These are phyloP conservation scores for Budorcas taxicolor DNA, from an alignment of 2,113 vertebrate species.

Conservation along the genomic window DNA sequence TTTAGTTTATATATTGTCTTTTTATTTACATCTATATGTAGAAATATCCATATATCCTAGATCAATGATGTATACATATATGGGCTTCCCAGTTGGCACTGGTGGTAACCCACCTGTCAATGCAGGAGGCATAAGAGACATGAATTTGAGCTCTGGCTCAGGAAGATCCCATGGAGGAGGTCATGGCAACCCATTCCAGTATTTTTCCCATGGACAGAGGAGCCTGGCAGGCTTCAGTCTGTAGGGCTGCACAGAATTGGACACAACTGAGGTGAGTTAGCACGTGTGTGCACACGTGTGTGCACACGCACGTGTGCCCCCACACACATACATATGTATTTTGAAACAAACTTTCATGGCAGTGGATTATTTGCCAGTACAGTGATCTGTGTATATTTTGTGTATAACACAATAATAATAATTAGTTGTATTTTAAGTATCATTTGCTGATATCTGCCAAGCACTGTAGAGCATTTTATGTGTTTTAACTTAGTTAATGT, in stretches of 20 bases:
- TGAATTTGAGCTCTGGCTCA: neutral
- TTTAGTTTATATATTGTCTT: neutral
- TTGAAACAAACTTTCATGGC: neutral
- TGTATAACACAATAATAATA: neutral
- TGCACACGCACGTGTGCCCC: fast-evolving
- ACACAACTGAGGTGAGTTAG: neutral
- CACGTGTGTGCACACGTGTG: fast-evolving
- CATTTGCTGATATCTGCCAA: neutral
- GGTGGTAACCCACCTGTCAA: neutral
- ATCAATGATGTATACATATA: neutral
- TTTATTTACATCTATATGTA: neutral
- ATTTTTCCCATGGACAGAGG: neutral
- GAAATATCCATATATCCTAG: neutral
- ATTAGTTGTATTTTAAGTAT: neutral
- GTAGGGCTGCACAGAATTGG: neutral
- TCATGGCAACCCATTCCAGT: neutral
- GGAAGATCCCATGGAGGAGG: neutral
- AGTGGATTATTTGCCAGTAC: neutral
- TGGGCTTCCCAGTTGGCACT: neutral
- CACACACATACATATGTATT: neutral
- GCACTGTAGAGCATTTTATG: neutral
- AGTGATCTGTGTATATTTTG: neutral
- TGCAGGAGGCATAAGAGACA: neutral
- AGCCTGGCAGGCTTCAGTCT: neutral
- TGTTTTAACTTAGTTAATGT: neutral